Conservation (phyloP, 92 coral and sea anemone species). For the Anthopleura xanthogrammica region DNA sequence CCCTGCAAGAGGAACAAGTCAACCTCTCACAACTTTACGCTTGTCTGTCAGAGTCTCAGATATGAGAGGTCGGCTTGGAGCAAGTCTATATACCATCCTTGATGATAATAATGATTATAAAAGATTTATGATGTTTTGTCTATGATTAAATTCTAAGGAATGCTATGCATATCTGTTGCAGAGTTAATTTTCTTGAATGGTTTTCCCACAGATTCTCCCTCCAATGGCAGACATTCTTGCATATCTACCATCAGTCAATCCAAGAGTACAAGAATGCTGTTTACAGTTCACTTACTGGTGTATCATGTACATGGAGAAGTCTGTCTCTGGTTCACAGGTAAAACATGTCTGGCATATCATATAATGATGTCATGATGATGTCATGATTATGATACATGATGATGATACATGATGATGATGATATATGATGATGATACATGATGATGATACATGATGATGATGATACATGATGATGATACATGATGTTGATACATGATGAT, state of each 20-base stretch:
- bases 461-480: not conserved
- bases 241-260: conserved; percentile 79
- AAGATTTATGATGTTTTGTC: too few species aligned
- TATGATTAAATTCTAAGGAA: too few species aligned
- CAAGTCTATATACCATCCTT: too few species aligned
- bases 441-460: not conserved
- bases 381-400: not conserved
- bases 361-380: not conserved
- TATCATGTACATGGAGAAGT: conserved; percentile 86
- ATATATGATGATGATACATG: not conserved
- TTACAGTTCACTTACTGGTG: conserved; percentile 94
- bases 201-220: conserved; percentile 73
- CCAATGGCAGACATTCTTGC: conserved; percentile 87
- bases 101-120: too few species aligned
- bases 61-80: too few species aligned
- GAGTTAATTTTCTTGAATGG: not conserved
- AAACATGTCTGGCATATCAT: not conserved
- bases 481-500: not conserved
- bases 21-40: too few species aligned
- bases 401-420: not conserved
- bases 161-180: too few species aligned
- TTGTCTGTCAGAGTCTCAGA: too few species aligned
- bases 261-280: conserved; percentile 84
- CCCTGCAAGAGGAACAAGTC: not conserved
- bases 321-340: conserved; percentile 92